A percentile compares a stretch with the other conserved stretches of the same genome.
Evolutionary conservation across 2,113 vertebrate genomes (phyloP).

Genomic region (human): DNA sequence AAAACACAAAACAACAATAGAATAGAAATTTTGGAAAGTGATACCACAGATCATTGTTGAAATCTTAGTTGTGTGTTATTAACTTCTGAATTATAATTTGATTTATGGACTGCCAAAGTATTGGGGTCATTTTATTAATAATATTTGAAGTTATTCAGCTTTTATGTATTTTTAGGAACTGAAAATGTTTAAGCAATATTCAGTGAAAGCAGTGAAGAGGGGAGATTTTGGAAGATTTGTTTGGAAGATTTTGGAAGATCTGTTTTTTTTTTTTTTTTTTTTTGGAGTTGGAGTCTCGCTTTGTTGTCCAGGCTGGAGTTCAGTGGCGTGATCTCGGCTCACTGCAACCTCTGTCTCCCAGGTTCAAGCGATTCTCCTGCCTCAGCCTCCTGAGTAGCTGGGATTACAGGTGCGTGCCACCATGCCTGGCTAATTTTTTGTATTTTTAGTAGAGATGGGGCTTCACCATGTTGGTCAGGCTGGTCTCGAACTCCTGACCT

Average conservation of each 20-base stretch:
- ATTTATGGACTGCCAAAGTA: not conserved
- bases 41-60: not conserved
- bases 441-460: too few relatives aligned
- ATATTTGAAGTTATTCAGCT: constrained; percentile 3
- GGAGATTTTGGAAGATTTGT: not conserved
- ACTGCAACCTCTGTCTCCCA: not conserved
- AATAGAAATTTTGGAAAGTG: not conserved
- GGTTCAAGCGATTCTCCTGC: not conserved
- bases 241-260: not conserved
- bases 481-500: too few relatives aligned
- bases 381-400: too few relatives aligned
- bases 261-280: not conserved
- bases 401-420: too few relatives aligned
- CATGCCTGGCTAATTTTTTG: too few relatives aligned
- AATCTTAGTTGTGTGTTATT: not conserved
- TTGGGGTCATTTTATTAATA: not conserved
- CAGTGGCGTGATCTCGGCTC: not conserved
- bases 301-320: not conserved
- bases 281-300: not conserved
- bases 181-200: not conserved
- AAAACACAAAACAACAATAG: not conserved
- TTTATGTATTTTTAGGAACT: not conserved
- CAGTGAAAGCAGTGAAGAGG: not conserved
- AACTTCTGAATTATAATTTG: not conserved
- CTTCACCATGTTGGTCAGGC: too few relatives aligned